These are phyloP conservation scores for Margarornis squamiger DNA, from an alignment of 2,797 vertebrate genomes.

Conservation along the genomic window DNA sequence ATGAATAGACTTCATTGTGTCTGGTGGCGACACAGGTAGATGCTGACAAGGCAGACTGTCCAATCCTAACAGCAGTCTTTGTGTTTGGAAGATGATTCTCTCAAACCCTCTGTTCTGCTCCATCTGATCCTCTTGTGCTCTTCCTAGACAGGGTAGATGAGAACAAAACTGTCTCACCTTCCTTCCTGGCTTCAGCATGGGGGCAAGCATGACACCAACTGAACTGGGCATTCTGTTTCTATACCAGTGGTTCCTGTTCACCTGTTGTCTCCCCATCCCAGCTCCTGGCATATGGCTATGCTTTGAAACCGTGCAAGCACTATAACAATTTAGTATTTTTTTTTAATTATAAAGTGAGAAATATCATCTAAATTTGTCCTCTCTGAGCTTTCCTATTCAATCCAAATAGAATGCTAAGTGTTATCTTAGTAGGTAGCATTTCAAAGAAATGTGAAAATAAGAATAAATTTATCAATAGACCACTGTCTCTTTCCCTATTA, in stretches of 20 bases:
- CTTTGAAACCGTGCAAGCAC: neutral
- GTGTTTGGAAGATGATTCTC: slow-evolving; percentile 3
- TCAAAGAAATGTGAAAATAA: slow-evolving; percentile 52
- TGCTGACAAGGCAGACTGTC: slow-evolving; percentile 24
- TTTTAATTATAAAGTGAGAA: neutral
- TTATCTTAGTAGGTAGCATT: slow-evolving; percentile 24
- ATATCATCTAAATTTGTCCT: neutral
- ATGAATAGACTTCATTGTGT: slow-evolving; percentile 22
- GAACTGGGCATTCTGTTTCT: neutral
- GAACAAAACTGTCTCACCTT: neutral
- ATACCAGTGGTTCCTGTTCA: neutral
- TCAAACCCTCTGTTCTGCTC: neutral
- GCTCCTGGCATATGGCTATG: neutral
- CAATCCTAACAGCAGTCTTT: neutral
- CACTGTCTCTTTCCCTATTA: slow-evolving; percentile 55
- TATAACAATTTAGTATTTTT: neutral
- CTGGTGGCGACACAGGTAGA: slow-evolving; percentile 27
- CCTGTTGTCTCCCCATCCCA: neutral
- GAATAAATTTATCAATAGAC: slow-evolving; percentile 34
- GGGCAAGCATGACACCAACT: too few relatives aligned
- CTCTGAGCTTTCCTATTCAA: neutral
- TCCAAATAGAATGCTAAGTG: neutral
- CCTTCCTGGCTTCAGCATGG: neutral
- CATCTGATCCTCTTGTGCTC: neutral
- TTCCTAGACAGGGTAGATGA: neutral